A percentile compares a stretch with the other conserved stretches of the same genome.
These are phyloP conservation scores for Saccostrea cuccullata DNA, from an alignment of 1,140 invertebrate genomes.

Conservation along the genomic window DNA sequence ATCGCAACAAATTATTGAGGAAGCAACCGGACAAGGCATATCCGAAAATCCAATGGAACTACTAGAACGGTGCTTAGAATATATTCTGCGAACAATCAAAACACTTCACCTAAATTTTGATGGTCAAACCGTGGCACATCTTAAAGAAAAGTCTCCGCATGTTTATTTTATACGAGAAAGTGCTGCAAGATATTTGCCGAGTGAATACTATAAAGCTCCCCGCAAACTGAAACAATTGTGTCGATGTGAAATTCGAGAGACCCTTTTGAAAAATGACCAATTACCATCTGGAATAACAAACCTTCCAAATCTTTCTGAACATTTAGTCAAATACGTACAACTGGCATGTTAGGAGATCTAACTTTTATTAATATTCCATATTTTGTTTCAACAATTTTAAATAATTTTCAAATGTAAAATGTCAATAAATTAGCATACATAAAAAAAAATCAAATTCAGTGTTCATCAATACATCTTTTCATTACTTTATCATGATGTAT, in stretches of 20 bases:
- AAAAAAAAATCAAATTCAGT: no score
- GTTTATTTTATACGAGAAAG: constrained; percentile 50
- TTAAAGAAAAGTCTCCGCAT: background rate
- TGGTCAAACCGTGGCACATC: constrained; percentile 44
- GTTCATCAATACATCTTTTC: no score
- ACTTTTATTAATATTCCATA: background rate
- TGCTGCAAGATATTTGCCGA: constrained; percentile 44
- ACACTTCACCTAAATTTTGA: constrained; percentile 41
- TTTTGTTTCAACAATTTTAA: no score
- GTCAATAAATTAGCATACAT: no score
- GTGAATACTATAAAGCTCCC: constrained; percentile 43
- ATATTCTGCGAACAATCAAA: constrained; percentile 51
- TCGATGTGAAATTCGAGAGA: constrained; percentile 49
- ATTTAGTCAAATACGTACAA: background rate
- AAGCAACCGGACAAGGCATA: background rate
- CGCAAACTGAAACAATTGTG: constrained; percentile 54
- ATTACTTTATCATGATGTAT: no score
- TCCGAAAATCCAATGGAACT: constrained; percentile 45
- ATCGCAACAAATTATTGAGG: constrained; percentile 43
- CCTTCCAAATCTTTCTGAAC: constrained; percentile 43
- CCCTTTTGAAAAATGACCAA: constrained; percentile 36
- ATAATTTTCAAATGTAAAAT: no score
- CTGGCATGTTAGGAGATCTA: background rate
- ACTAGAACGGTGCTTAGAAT: constrained; percentile 49
- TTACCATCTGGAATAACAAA: constrained; percentile 48